These are phyloP conservation scores for Prenolepis imparis DNA, from an alignment of 2,888 invertebrate species.

Conservation along the genomic window DNA sequence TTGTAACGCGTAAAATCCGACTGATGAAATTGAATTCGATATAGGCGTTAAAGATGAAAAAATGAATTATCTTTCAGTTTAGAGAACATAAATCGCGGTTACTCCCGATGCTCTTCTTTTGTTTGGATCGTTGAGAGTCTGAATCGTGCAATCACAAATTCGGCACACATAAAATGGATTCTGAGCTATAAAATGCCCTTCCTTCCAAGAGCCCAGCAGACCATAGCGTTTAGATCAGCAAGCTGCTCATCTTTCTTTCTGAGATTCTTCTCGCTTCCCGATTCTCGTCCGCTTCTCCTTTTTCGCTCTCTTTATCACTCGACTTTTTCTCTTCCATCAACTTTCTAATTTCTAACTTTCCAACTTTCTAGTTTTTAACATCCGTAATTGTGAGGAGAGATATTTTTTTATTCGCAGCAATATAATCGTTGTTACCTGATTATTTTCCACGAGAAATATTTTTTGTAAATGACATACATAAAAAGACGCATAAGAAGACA, in stretches of 20 bases:
- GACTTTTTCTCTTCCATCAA: neutral
- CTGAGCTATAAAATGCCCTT: slow-evolving; percentile 80
- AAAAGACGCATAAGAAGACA: neutral
- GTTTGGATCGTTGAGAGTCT: slow-evolving; percentile 70
- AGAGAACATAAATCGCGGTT: slow-evolving; percentile 66
- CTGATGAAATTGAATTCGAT: slow-evolving; percentile 4
- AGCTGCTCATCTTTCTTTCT: slow-evolving; percentile 48
- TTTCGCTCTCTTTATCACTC: slow-evolving; percentile 10
- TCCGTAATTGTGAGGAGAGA: neutral
- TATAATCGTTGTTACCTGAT: neutral
- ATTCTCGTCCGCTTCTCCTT: slow-evolving; percentile 15
- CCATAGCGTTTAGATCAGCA: slow-evolving; percentile 58
- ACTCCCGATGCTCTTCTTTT: slow-evolving; percentile 60
- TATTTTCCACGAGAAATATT: neutral
- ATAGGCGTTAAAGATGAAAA: neutral
- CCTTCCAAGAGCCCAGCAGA: slow-evolving; percentile 64
- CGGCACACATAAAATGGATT: slow-evolving; percentile 81
- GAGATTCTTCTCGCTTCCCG: slow-evolving; percentile 9
- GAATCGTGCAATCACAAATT: slow-evolving; percentile 81
- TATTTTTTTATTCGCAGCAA: neutral
- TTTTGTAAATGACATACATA: too few relatives aligned
- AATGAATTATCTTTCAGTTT: slow-evolving; percentile 71
- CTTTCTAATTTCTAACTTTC: neutral
- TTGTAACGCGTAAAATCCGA: neutral
- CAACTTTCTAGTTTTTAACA: neutral